Percentiles rank a stretch among this genome's conserved stretches.
phyloP scores from a whole-genome alignment of 2,888 invertebrate species.

The Nomada ruficornis region DNA sequence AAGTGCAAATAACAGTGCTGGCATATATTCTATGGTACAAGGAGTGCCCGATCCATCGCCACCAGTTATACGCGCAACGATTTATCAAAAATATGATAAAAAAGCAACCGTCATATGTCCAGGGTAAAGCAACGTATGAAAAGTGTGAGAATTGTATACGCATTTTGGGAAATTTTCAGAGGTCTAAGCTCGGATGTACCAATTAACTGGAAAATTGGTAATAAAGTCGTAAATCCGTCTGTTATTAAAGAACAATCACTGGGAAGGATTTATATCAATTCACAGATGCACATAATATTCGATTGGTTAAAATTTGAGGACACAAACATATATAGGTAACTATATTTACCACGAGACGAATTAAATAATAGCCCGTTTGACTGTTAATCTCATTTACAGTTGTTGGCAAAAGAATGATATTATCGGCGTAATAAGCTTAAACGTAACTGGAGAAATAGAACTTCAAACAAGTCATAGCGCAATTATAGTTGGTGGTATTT shows the following conservation, averaged over 20 bases:
- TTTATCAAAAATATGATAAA: conserved; percentile 83
- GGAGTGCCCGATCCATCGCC: conserved; percentile 84
- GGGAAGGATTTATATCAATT: conserved; percentile 86
- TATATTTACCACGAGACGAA: neutral
- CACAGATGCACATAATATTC: conserved; percentile 87
- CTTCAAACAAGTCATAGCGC: conserved; percentile 85
- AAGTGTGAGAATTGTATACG: neutral
- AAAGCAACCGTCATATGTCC: conserved; percentile 85
- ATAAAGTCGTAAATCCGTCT: conserved; percentile 85
- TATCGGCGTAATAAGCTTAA: conserved; percentile 87
- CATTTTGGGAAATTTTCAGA: conserved; percentile 75
- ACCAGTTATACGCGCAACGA: conserved; percentile 81
- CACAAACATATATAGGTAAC: conserved; percentile 87
- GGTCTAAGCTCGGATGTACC: conserved; percentile 86
- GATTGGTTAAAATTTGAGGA: conserved; percentile 85
- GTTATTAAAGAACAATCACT: conserved; percentile 84
- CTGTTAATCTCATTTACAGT: conserved; percentile 82
- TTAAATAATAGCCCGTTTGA: conserved; percentile 10
- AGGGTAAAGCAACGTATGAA: conserved; percentile 80
- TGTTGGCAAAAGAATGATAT: conserved; percentile 88
- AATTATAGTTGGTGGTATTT: conserved; percentile 83
- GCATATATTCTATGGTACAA: conserved; percentile 86
- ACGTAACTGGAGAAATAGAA: conserved; percentile 85
- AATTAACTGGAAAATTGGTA: conserved; percentile 86
- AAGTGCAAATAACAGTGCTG: conserved; percentile 87